Base-by-base conservation (phyloP, 2,888 invertebrate species). In the Helicoverpa assulta region DNA sequence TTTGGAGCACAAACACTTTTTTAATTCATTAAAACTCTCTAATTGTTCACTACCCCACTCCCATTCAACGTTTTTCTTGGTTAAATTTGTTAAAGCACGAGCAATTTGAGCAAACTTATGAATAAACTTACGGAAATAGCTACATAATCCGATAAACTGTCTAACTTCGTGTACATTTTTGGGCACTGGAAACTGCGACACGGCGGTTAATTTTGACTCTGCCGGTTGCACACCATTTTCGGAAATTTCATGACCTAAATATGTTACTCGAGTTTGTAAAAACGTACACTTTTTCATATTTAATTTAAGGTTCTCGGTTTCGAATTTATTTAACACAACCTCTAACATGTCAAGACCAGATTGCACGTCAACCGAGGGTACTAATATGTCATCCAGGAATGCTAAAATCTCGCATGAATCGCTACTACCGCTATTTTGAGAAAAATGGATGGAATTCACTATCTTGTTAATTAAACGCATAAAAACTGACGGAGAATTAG, bases 91-190 rank as follows among this genome's bases (percentile, higher is more conserved):
- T 47, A 63, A 8, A 0, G 61, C 43, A 6, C 72, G 69, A 14
- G 86, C 85, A n/a, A 84, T 81, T 0, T 66, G 8, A 0, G 85
- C 81, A 70, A 86, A 86, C 14, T 80, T 76, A 4, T 68, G 14
- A n/a, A 88, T 82, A 60, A 83, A 87, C 57, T 85, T 85, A 0
- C 85, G 55, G 66, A 87, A 88, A 61, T 85, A 88, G 53, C 82
- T 82, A 54, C 73, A 77, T 18, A 86, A 58, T 0, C 86, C 86
- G 1, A 86, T 58, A 67, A 86, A 88, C 40, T 84, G 83, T 4
- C 85, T 71, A 2, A 85, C 29, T n/a, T 82, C 76, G 53, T 85
- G 83, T 5, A 84, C 78, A n/a, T n/a, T n/a, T n/a, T n/a, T n/a
- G 0, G 85, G 87, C 0, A 18, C 37, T 0, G 77, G 75, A 77